phyloP scores from a whole-genome alignment of 2,888 invertebrate species.

The Molanna angustata region DNA sequence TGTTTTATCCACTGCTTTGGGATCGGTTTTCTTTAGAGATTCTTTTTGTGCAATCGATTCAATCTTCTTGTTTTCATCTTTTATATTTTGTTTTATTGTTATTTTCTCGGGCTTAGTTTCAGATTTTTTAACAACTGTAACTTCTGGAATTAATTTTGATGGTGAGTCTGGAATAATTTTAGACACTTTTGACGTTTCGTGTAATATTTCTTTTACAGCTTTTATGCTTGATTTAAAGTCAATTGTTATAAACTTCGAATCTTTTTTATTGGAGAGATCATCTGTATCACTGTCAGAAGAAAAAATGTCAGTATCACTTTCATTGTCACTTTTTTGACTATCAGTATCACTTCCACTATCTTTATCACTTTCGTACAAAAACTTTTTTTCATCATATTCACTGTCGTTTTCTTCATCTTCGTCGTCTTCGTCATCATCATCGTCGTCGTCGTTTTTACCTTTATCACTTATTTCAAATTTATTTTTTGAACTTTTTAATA shows the following conservation, averaged over 20 bases:
- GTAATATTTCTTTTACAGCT: constrained; percentile 2
- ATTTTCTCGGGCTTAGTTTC: neutral
- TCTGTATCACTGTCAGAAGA: constrained; percentile 36
- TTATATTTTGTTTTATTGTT: neutral
- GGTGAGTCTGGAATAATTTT: neutral
- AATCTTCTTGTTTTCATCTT: neutral
- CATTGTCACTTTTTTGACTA: constrained; percentile 27
- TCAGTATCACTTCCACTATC: constrained; percentile 26
- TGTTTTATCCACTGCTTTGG: constrained; percentile 13
- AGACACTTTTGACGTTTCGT: constrained; percentile 4
- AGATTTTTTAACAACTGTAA: constrained; percentile 8
- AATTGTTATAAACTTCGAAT: constrained; percentile 20
- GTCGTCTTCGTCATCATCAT: constrained; percentile 21
- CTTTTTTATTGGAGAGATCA: constrained; percentile 34
- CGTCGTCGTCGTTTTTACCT: constrained; percentile 34
- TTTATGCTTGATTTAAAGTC: constrained; percentile 11
- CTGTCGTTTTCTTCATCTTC: constrained; percentile 18
- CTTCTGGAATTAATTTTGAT: constrained; percentile 17
- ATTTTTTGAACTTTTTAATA: too few species aligned
- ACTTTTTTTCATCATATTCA: constrained; percentile 6
- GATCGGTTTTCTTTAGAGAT: constrained; percentile 12
- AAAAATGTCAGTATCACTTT: constrained; percentile 14
- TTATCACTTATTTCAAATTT: too few species aligned
- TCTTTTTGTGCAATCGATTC: neutral
- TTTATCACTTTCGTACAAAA: neutral